These are phyloP conservation scores for Pherbina coryleti DNA, from an alignment of 2,888 invertebrate genomes.

Conservation along the genomic window DNA sequence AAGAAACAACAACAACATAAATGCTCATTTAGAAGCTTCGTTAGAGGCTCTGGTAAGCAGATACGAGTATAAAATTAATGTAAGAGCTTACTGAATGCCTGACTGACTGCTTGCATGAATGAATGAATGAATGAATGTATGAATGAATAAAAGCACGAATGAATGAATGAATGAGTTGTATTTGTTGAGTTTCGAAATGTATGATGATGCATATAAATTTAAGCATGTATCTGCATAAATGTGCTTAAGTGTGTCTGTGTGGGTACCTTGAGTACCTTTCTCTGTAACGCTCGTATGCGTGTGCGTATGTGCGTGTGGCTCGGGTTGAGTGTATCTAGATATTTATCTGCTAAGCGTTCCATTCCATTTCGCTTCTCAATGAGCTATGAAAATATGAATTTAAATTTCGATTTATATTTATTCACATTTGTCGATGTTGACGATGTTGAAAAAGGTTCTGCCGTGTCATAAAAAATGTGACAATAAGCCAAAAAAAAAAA, in stretches of 20 bases:
- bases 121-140: not conserved
- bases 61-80: too few species aligned
- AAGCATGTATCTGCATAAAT: not conserved
- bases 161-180: not conserved
- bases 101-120: not conserved
- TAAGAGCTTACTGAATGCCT: not conserved
- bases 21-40: too few species aligned
- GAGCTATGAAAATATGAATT: slow-evolving; percentile 57
- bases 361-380: slow-evolving; percentile 57
- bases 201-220: not conserved
- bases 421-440: not conserved
- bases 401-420: slow-evolving; percentile 13
- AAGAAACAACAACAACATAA: too few species aligned
- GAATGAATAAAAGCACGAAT: not conserved
- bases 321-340: not conserved
- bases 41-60: too few species aligned
- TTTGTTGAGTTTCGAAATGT: not conserved
- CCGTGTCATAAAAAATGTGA: not conserved
- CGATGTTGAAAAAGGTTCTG: too few species aligned
- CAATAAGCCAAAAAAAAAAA: not conserved
- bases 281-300: not conserved
- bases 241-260: not conserved
- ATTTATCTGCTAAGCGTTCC: slow-evolving; percentile 41
- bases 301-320: not conserved
- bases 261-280: not conserved